These are phyloP conservation scores for Dendrocincla fuliginosa DNA, from an alignment of 2,797 vertebrate species.

Conservation along the genomic window DNA sequence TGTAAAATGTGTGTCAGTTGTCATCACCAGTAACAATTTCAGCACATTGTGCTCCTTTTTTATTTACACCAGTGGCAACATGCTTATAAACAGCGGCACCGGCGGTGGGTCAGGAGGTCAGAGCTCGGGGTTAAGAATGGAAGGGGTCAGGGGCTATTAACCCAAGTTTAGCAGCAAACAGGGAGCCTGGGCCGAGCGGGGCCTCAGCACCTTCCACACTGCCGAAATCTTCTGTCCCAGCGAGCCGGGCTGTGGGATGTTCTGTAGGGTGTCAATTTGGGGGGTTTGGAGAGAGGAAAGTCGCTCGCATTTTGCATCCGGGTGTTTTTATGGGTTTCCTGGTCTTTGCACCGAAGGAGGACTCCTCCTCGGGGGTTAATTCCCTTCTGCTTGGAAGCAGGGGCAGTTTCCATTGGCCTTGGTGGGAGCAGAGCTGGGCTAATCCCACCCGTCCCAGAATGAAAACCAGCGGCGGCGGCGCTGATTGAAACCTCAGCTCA, in stretches of 20 bases:
- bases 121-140: slow-evolving; percentile 73
- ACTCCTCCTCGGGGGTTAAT: neutral
- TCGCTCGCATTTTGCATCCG: fast-evolving
- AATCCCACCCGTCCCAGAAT: neutral
- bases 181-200: neutral
- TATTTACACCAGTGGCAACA: slow-evolving; percentile 79
- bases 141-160: slow-evolving; percentile 77
- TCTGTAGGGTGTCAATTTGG: neutral
- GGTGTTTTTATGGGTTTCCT: neutral
- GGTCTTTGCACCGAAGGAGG: neutral
- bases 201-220: neutral
- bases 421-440: fast-evolving
- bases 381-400: neutral
- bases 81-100: slow-evolving; percentile 77
- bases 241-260: neutral
- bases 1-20: slow-evolving; percentile 78
- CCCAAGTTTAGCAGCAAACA: slow-evolving; percentile 69
- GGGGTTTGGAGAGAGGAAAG: fast-evolving
- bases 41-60: slow-evolving; percentile 83
- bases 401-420: neutral
- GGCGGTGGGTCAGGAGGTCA: slow-evolving; percentile 76
- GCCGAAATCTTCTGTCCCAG: neutral
- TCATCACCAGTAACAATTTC: slow-evolving; percentile 92
- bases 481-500: neutral
- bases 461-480: neutral